phyloP scores from a whole-genome alignment of 2,797 vertebrate species.

The Ataeniobius toweri region DNA sequence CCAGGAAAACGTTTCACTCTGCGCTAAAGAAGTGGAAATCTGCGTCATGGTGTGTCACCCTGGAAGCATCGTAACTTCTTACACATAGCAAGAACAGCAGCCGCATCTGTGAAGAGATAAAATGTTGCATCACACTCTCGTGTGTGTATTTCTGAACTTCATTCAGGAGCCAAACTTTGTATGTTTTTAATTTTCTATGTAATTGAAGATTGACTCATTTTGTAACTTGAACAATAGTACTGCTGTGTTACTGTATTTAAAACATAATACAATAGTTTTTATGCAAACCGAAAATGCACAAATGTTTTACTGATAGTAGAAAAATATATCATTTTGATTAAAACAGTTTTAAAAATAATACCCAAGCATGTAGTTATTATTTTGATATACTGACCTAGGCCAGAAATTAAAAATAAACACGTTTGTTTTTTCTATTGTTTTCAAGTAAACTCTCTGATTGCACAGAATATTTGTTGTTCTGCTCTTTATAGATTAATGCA shows the following conservation, averaged over 20 bases:
- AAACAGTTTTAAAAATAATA: background rate
- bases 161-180: background rate
- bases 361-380: background rate
- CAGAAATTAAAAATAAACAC: background rate
- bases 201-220: background rate
- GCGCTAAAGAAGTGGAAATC: conserved; percentile 40
- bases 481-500: no score
- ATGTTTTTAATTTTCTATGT: background rate
- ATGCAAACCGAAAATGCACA: background rate
- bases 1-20: conserved; percentile 23
- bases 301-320: background rate
- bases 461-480: background rate
- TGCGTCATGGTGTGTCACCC: conserved; percentile 40
- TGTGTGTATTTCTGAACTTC: conserved; percentile 17
- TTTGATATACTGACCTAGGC: background rate
- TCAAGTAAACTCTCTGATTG: background rate
- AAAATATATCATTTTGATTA: background rate
- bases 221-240: background rate
- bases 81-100: conserved; percentile 39
- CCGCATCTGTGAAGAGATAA: conserved; percentile 39
- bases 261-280: background rate
- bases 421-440: background rate
- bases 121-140: conserved; percentile 34
- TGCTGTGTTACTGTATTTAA: background rate
- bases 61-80: conserved; percentile 53